Base-by-base conservation (phyloP, 2,888 invertebrate species). In the Harpalus rufipes region DNA sequence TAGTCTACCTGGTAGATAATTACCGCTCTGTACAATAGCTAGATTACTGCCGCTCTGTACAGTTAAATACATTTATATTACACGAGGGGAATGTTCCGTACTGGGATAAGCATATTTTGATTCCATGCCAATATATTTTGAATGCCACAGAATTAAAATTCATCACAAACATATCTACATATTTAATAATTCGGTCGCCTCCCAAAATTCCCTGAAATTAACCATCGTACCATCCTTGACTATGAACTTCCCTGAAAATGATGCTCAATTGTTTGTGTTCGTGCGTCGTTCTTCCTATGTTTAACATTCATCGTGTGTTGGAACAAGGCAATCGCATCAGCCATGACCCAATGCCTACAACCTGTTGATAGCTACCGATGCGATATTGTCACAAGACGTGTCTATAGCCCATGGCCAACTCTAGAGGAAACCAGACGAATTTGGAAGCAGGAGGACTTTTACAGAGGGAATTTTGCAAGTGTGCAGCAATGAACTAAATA, bases 161-260 rank as follows among this genome's bases (percentile, higher is more conserved):
- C 32, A 32, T 32, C 32, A 32, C 32, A 32, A 32, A 4, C 32
- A 32, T 32, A 32, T 32, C 32, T 32, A 32, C 32, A 32, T 32
- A 32, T 32, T 32, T 32, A 32, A 32, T 32, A 32, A 32, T 32
- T 32, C 32, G 32, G 32, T 32, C 32, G 32, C 32, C 32, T 32
- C 32, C 32, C 32, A 32, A 61, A 56, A 61, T 61, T 61, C 61
- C 18, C 1, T 8, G 61, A 61, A 56, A 7, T 18, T 16, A 63
- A 18, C 25, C 25, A 63, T 25, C 18, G 59, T 6, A 2, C 18
- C 7, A 63, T 63, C 63, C 63, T 63, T 63, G 63, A 63, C 63
- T 63, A 63, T 63, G 63, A 63, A 63, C 63, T 63, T 63, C 63
- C 25, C n/a, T 21, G 18, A 21, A 25, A 51, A 12, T 51, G 44